Evolutionary conservation across 2,113 vertebrate species (phyloP).

Genomic region (Cololabis saira): DNA sequence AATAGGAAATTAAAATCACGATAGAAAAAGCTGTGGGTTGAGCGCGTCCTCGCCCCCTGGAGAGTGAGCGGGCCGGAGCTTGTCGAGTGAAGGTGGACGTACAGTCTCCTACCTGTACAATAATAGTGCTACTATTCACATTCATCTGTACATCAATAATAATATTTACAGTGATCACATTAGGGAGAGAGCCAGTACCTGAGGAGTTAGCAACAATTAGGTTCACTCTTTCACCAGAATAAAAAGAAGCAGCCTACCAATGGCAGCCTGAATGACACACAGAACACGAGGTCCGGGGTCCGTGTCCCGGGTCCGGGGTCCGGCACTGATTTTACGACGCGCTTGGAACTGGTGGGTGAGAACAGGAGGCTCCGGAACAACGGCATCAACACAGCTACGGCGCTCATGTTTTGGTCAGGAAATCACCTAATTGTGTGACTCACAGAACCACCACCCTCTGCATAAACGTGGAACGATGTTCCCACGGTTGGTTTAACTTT

Average conservation of each 20-base stretch:
- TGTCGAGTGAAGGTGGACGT: constrained; percentile 62
- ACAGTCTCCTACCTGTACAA: constrained; percentile 73
- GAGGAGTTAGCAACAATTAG: constrained; percentile 69
- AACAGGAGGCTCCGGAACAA: constrained; percentile 1
- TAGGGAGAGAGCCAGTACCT: constrained; percentile 71
- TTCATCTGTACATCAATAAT: constrained; percentile 73
- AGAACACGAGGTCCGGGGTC: constrained; percentile 16
- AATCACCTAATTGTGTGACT: not conserved
- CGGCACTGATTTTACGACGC: constrained; percentile 11
- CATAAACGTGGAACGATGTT: not conserved
- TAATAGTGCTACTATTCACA: constrained; percentile 77
- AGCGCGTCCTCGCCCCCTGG: constrained; percentile 26
- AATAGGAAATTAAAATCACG: constrained; percentile 48
- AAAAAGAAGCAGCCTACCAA: constrained; percentile 49
- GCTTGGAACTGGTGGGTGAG: not conserved
- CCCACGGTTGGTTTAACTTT: constrained; percentile 20
- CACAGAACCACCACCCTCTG: constrained; percentile 25
- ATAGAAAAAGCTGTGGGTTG: constrained; percentile 56
- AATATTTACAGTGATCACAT: constrained; percentile 78
- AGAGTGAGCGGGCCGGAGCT: constrained; percentile 40
- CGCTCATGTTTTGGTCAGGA: constrained; percentile 8
- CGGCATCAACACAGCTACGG: constrained; percentile 7
- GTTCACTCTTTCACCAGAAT: constrained; percentile 46
- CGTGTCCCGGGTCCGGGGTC: constrained; percentile 6
- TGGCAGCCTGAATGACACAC: constrained; percentile 33